Conservation (phyloP, 2,113 vertebrate species). For the Hippocampus abdominalis region DNA sequence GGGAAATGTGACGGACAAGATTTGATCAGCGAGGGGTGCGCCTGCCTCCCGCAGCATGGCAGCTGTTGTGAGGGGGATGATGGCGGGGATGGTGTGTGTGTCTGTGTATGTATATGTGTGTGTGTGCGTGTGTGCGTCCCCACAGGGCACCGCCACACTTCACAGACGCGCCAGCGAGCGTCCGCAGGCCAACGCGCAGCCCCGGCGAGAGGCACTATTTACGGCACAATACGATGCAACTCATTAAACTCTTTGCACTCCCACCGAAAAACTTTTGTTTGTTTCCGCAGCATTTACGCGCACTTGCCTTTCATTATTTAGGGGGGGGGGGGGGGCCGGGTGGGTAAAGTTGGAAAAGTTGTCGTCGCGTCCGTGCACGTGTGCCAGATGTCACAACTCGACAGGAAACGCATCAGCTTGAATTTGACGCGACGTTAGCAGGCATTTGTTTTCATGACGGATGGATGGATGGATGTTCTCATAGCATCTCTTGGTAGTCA, state of each 20-base stretch:
- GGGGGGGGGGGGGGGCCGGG: background rate
- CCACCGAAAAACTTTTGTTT: slow-evolving; percentile 33
- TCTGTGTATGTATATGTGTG: slow-evolving; percentile 18
- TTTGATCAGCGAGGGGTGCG: slow-evolving; percentile 88
- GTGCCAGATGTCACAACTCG: background rate
- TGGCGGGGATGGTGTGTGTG: slow-evolving; percentile 44
- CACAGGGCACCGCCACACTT: slow-evolving; percentile 69
- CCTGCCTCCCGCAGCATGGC: slow-evolving; percentile 87
- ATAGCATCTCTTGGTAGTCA: too few species aligned
- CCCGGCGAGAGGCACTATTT: slow-evolving; percentile 65
- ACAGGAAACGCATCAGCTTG: background rate
- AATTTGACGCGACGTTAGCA: background rate
- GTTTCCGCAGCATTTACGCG: slow-evolving; percentile 27
- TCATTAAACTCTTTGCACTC: slow-evolving; percentile 61
- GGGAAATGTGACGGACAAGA: slow-evolving; percentile 99
- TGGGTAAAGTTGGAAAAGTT: background rate
- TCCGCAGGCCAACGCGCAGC: slow-evolving; percentile 67
- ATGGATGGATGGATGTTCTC: too few species aligned
- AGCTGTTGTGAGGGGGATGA: slow-evolving; percentile 85
- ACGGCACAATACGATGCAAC: slow-evolving; percentile 65
- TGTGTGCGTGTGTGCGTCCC: slow-evolving; percentile 43
- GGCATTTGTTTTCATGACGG: background rate
- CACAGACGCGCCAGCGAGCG: slow-evolving; percentile 66
- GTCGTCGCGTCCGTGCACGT: background rate
- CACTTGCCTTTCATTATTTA: slow-evolving; percentile 32